Percentiles rank a stretch among this genome's conserved stretches.
These are phyloP conservation scores for Charina bottae DNA, from an alignment of 2,113 vertebrate species.

Conservation along the genomic window DNA sequence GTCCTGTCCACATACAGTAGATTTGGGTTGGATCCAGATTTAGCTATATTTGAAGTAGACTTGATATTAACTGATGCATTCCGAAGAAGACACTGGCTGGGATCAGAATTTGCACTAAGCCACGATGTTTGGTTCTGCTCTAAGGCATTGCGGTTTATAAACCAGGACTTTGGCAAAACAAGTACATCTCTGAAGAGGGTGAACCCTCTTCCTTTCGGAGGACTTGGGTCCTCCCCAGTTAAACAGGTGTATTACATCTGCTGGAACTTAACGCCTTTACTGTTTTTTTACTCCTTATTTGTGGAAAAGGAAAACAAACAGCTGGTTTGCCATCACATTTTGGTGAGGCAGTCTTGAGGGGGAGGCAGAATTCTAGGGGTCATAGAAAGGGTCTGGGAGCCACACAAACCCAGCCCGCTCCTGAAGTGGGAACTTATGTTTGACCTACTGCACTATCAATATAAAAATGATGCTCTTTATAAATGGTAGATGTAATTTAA, in stretches of 20 bases:
- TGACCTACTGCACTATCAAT: neutral
- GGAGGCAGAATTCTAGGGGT: neutral
- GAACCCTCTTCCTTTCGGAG: neutral
- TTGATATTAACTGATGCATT: neutral
- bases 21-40: neutral
- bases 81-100: neutral
- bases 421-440: neutral
- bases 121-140: neutral
- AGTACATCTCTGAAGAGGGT: neutral
- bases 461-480: neutral
- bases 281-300: neutral
- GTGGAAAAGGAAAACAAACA: neutral
- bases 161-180: neutral
- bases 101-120: neutral
- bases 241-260: neutral
- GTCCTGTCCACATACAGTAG: neutral
- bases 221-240: neutral
- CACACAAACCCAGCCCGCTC: neutral
- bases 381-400: neutral
- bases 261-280: neutral
- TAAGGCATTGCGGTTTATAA: neutral
- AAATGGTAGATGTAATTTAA: neutral
- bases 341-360: neutral
- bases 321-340: neutral
- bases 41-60: neutral